Percentiles rank a stretch among this genome's conserved stretches.
phyloP scores from a whole-genome alignment of 2,113 vertebrate species.

The Macaca nemestrina region DNA sequence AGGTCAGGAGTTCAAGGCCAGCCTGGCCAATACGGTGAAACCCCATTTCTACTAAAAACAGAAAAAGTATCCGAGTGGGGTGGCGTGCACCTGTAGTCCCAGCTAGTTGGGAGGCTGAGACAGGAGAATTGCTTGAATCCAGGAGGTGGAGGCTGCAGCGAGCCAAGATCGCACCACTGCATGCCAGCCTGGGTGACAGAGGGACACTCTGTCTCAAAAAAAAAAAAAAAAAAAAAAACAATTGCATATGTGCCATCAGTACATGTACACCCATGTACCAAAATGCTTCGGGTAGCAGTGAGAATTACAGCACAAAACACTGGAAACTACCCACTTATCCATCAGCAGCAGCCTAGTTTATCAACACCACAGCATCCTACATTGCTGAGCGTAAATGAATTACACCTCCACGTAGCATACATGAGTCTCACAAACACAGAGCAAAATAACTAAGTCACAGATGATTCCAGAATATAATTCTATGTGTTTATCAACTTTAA shows the following conservation, averaged over 20 bases:
- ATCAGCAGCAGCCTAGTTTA: background rate
- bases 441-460: background rate
- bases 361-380: background rate
- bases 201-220: too few species aligned
- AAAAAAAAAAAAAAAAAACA: too few species aligned
- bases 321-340: background rate
- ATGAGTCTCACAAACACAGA: background rate
- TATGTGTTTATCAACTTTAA: background rate
- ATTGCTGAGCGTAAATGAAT: background rate
- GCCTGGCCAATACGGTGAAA: too few species aligned
- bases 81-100: too few species aligned
- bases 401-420: background rate
- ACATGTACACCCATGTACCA: background rate
- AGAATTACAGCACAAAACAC: background rate
- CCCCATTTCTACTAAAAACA: too few species aligned
- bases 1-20: too few species aligned
- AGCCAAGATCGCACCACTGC: too few species aligned
- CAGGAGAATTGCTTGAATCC: too few species aligned
- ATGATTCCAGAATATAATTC: background rate
- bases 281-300: background rate
- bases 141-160: too few species aligned
- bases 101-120: too few species aligned
- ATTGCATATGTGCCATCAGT: background rate
- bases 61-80: too few species aligned
- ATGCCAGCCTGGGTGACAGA: too few species aligned